A percentile compares a stretch with the other conserved stretches of the same genome.
These are phyloP conservation scores for Chelonia mydas DNA, from an alignment of 2,797 vertebrate genomes.

Conservation along the genomic window DNA sequence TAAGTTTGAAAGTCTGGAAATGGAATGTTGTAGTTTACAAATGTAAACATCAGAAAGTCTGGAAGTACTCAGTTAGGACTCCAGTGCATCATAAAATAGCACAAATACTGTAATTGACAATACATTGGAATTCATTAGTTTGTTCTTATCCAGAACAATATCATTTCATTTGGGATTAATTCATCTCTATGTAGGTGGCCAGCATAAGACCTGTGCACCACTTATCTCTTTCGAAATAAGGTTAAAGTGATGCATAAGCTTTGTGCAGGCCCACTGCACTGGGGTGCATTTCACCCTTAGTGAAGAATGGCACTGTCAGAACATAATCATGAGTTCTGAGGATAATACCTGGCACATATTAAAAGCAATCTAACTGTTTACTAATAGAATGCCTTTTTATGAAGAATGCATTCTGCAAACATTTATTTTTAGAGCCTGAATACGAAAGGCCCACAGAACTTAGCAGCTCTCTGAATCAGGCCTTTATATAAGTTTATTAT, in stretches of 20 bases:
- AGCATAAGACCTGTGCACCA: background rate
- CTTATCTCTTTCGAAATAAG: background rate
- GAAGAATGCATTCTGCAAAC: background rate
- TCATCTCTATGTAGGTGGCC: background rate
- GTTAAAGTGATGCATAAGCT: background rate
- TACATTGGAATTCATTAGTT: background rate
- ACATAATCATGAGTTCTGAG: background rate
- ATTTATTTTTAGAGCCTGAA: conserved; percentile 31
- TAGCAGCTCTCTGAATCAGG: background rate
- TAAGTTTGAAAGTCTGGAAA: background rate
- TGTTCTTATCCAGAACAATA: background rate
- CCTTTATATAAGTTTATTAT: conserved; percentile 17
- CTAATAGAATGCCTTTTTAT: conserved; percentile 29
- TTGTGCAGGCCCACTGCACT: background rate
- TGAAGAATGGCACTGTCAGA: background rate
- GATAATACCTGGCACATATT: background rate
- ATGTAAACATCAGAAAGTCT: background rate
- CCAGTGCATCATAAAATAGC: background rate
- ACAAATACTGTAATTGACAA: background rate
- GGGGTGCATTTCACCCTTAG: background rate
- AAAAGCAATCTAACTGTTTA: background rate
- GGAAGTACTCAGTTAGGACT: background rate
- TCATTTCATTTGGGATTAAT: background rate
- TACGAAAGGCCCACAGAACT: background rate
- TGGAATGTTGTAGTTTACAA: background rate